A percentile compares a stretch with the other conserved stretches of the same genome.
These are phyloP conservation scores for Myotis pilosus DNA, from an alignment of 2,797 vertebrate species.

Conservation along the genomic window DNA sequence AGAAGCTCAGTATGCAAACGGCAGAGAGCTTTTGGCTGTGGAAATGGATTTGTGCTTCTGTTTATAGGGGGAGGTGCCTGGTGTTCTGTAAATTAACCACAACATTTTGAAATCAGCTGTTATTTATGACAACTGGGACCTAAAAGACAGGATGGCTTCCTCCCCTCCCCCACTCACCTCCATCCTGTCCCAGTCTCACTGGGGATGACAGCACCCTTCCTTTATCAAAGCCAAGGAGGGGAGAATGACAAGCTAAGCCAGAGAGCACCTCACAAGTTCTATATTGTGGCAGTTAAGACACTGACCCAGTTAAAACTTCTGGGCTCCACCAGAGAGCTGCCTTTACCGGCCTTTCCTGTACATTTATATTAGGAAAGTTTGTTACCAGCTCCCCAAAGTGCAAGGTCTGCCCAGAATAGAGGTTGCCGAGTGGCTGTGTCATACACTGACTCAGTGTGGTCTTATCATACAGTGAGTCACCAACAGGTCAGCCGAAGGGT, in stretches of 20 bases:
- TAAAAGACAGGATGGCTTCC: neutral
- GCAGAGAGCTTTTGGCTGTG: neutral
- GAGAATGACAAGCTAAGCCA: neutral
- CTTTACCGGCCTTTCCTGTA: neutral
- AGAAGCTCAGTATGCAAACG: neutral
- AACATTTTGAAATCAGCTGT: neutral
- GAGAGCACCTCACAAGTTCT: neutral
- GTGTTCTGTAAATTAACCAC: conserved; percentile 2
- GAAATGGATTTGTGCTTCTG: neutral
- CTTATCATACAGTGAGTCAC: conserved; percentile 25
- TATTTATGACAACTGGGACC: neutral
- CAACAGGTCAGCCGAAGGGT: neutral
- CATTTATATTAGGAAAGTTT: conserved; percentile 15
- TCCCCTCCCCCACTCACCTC: neutral
- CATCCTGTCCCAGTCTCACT: neutral
- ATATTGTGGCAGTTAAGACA: neutral
- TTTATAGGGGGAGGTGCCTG: neutral
- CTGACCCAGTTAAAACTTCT: conserved; percentile 4
- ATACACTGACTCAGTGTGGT: neutral
- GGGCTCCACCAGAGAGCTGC: neutral
- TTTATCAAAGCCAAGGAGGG: neutral
- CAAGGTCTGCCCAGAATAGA: conserved; percentile 50
- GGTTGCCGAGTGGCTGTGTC: neutral
- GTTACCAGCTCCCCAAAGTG: conserved; percentile 27
- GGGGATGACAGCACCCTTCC: neutral